phyloP scores from a whole-genome alignment of 2,797 vertebrate species.

The Menidia menidia region DNA sequence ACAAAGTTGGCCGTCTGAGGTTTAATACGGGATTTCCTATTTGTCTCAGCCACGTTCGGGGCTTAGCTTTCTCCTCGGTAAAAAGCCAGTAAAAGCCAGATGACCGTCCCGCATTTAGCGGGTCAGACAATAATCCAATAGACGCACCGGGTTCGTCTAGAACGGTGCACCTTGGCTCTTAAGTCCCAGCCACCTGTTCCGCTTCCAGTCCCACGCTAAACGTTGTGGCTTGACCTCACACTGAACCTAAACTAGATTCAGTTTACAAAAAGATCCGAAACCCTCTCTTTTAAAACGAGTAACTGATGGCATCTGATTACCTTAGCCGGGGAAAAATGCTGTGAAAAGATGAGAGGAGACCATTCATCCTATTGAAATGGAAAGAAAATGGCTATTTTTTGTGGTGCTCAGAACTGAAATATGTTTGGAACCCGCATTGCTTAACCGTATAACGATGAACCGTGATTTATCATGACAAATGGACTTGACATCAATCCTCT shows the following conservation, averaged over 20 bases:
- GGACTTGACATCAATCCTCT: too few species aligned
- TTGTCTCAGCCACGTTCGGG: constrained; percentile 17
- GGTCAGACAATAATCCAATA: constrained; percentile 63
- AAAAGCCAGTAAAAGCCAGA: constrained; percentile 51
- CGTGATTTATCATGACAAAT: too few species aligned
- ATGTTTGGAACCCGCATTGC: too few species aligned
- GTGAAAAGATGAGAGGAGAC: too few species aligned
- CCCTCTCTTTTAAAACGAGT: not conserved
- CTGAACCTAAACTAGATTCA: constrained; percentile 12
- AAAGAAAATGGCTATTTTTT: too few species aligned
- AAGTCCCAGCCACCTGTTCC: constrained; percentile 3
- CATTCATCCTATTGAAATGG: too few species aligned
- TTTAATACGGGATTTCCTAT: constrained; percentile 19
- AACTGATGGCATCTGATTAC: not conserved
- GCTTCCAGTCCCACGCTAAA: not conserved
- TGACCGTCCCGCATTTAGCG: constrained; percentile 54
- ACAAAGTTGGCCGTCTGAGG: not conserved
- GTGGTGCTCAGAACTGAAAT: too few species aligned
- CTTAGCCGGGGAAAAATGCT: not conserved
- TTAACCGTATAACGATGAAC: too few species aligned
- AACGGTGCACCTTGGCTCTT: not conserved
- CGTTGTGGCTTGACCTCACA: constrained; percentile 1
- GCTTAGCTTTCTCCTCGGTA: constrained; percentile 33
- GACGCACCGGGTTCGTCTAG: constrained; percentile 23
- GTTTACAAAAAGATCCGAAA: not conserved